Percentiles rank a stretch among this genome's conserved stretches.
Evolutionary conservation across 23 tunicate genomes (phyloP).

Genomic region (Styela clava): DNA sequence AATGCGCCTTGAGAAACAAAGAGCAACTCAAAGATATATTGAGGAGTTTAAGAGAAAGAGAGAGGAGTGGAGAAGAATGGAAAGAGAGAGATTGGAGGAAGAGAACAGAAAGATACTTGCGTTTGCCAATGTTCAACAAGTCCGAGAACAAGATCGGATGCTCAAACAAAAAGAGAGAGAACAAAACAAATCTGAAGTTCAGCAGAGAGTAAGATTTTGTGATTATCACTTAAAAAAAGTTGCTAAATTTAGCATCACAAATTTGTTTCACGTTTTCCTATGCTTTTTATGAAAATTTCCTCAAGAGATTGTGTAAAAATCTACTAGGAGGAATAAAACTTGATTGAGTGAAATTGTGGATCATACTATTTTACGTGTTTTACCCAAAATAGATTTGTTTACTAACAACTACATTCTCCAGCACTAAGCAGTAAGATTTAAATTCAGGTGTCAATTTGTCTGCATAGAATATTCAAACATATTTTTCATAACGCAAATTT

Average conservation of each 20-base stretch:
- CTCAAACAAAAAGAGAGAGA: conserved; percentile 74
- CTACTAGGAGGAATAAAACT: too few species aligned
- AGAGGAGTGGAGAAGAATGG: conserved; percentile 86
- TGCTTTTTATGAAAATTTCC: too few species aligned
- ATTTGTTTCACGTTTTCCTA: too few species aligned
- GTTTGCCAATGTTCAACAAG: conserved; percentile 87
- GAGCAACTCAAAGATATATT: conserved; percentile 73
- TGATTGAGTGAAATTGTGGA: too few species aligned
- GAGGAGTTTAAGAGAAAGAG: conserved; percentile 79
- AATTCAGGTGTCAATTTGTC: too few species aligned
- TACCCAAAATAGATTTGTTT: too few species aligned
- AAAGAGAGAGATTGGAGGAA: conserved; percentile 76
- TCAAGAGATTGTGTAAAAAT: too few species aligned
- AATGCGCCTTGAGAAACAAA: conserved; percentile 78
- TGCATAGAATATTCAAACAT: too few species aligned
- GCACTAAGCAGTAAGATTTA: too few species aligned
- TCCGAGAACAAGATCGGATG: conserved; percentile 78
- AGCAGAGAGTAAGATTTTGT: conserved; percentile 25
- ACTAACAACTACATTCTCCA: too few species aligned
- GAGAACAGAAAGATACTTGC: conserved; percentile 63
- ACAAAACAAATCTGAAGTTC: conserved; percentile 76
- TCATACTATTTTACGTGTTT: too few species aligned
- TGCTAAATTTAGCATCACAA: not conserved
- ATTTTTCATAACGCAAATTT: too few species aligned
- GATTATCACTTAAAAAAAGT: not conserved